Percentiles rank a stretch among this genome's conserved stretches.
phyloP scores from a whole-genome alignment of 2,888 invertebrate species.

The Agapetus fuscipes region DNA sequence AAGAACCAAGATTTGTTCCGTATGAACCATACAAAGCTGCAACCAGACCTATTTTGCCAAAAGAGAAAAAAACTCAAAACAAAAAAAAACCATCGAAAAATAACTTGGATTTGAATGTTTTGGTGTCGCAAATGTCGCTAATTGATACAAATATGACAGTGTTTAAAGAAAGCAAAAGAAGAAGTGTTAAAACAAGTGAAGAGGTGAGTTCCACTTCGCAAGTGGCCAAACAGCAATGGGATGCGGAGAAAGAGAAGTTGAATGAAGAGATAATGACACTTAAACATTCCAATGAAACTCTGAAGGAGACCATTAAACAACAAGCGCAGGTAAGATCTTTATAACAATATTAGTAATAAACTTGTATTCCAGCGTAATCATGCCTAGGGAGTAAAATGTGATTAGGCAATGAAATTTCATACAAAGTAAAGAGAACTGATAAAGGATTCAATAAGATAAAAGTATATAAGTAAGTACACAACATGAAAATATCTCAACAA shows the following conservation, averaged over 20 bases:
- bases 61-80: slow-evolving; percentile 32
- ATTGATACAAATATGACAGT: slow-evolving; percentile 55
- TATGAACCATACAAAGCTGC: slow-evolving; percentile 84
- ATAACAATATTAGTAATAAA: slow-evolving; percentile 1
- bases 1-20: slow-evolving; percentile 76
- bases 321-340: slow-evolving; percentile 57
- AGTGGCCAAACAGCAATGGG: slow-evolving; percentile 23
- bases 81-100: slow-evolving; percentile 36
- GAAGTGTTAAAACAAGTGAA: slow-evolving; percentile 29
- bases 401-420: too few relatives aligned
- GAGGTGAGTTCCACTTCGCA: slow-evolving; percentile 28
- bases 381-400: too few relatives aligned
- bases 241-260: slow-evolving; percentile 40
- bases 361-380: too few relatives aligned
- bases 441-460: too few relatives aligned
- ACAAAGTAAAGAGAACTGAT: too few relatives aligned
- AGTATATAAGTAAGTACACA: too few relatives aligned
- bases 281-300: slow-evolving; percentile 50
- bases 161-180: slow-evolving; percentile 41
- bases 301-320: slow-evolving; percentile 75
- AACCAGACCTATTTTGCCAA: slow-evolving; percentile 64
- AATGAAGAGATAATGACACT: slow-evolving; percentile 31
- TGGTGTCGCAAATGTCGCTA: slow-evolving; percentile 62
- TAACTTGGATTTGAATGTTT: slow-evolving; percentile 54
- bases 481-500: too few relatives aligned